Percentiles rank a stretch among this genome's conserved stretches.
Conservation (phyloP, 2,888 invertebrate genomes). For the Cerceris ruficornis region DNA sequence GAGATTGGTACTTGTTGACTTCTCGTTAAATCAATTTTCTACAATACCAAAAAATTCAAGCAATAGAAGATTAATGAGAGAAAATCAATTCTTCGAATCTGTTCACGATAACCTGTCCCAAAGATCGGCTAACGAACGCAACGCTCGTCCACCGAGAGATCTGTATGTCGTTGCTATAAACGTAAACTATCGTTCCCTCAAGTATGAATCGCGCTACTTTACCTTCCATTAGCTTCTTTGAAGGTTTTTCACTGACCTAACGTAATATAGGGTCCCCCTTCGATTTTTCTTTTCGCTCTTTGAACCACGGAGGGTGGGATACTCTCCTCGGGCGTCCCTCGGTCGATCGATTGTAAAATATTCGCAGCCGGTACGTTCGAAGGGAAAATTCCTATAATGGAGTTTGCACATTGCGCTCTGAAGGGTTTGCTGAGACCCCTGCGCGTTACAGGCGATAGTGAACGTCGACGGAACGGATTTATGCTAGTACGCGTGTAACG, state of each 20-base stretch:
- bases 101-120: too few species aligned
- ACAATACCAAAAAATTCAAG: too few species aligned
- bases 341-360: conserved; percentile 63
- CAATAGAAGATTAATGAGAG: too few species aligned
- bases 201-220: conserved; percentile 29
- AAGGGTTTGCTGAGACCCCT: conserved; percentile 38
- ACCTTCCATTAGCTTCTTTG: conserved; percentile 40
- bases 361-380: conserved; percentile 43
- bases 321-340: conserved; percentile 30
- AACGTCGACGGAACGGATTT: conserved; percentile 37
- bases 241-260: conserved; percentile 57
- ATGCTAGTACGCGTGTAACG: conserved; percentile 46
- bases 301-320: conserved; percentile 24
- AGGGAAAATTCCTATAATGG: conserved; percentile 61
- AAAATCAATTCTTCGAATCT: too few species aligned
- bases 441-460: conserved; percentile 23
- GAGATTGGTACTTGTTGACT: too few species aligned
- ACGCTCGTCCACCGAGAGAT: too few species aligned
- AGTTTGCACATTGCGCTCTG: conserved; percentile 39
- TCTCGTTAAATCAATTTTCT: too few species aligned
- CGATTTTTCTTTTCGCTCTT: conserved; percentile 49
- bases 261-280: conserved; percentile 39
- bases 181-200: conserved; percentile 19
- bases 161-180: conserved; percentile 23
- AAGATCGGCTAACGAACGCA: too few species aligned